Conservation (phyloP, 53 echinoderm and acorn worm species). For the Arbacia lixula region DNA sequence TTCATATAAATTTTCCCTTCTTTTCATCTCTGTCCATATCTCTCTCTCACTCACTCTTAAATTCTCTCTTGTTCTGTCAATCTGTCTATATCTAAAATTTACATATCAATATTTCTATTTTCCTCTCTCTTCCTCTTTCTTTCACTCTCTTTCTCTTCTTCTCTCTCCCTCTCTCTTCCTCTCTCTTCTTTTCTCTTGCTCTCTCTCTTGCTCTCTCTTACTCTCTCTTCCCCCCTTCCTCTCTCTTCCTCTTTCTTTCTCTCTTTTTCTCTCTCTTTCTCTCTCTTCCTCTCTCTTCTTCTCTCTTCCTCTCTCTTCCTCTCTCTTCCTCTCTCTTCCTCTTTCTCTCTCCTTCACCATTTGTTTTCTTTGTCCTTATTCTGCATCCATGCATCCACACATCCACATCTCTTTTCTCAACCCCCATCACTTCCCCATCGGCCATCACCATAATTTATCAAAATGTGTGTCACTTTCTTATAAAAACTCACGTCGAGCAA, state of each 20-base stretch:
- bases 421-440: background rate
- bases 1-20: too few species aligned
- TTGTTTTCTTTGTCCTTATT: background rate
- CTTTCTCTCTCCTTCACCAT: background rate
- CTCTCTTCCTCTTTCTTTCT: too few species aligned
- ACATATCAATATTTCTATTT: too few species aligned
- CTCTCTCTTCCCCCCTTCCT: background rate
- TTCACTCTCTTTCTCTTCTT: too few species aligned
- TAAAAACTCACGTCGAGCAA: background rate
- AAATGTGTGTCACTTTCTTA: conserved; percentile 16
- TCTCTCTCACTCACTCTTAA: too few species aligned
- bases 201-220: too few species aligned
- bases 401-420: background rate
- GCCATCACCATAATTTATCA: conserved; percentile 3
- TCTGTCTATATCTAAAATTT: too few species aligned
- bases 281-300: background rate
- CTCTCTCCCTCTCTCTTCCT: too few species aligned
- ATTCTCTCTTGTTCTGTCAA: too few species aligned
- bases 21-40: too few species aligned
- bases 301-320: background rate
- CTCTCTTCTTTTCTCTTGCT: too few species aligned
- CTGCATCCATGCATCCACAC: background rate
- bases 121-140: too few species aligned
- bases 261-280: background rate
- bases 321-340: background rate